Evolutionary conservation across 2,888 invertebrate genomes (phyloP).

Genomic region (Terebella lapidaria): DNA sequence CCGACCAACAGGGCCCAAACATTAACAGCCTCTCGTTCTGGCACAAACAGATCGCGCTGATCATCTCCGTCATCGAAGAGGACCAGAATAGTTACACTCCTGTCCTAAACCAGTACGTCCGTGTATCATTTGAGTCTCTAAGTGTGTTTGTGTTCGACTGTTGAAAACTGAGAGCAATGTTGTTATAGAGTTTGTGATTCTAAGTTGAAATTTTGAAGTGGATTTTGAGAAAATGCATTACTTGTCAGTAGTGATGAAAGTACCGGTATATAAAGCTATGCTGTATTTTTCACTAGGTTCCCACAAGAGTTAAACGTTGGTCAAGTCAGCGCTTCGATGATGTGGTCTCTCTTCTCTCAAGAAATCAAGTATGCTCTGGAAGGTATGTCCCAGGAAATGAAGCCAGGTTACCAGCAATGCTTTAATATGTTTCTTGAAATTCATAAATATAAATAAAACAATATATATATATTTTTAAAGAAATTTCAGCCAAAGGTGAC

Average conservation of each 20-base stretch:
- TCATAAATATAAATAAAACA: too few species aligned
- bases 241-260: too few species aligned
- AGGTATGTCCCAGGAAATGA: slow-evolving; percentile 49
- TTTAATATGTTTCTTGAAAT: not conserved
- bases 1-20: slow-evolving; percentile 64
- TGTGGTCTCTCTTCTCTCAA: slow-evolving; percentile 95
- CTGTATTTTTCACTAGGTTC: too few species aligned
- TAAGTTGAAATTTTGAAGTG: too few species aligned
- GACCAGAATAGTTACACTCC: slow-evolving; percentile 97
- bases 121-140: not conserved
- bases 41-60: slow-evolving; percentile 94
- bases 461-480: too few species aligned
- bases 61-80: slow-evolving; percentile 97
- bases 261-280: too few species aligned
- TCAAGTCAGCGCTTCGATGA: slow-evolving; percentile 90
- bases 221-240: too few species aligned
- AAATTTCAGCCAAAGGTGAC: too few species aligned
- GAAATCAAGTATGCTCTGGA: slow-evolving; percentile 90
- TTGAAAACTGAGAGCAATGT: too few species aligned
- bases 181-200: too few species aligned
- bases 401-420: not conserved
- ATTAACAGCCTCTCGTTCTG: slow-evolving; percentile 87
- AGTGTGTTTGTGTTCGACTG: too few species aligned
- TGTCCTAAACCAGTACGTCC: slow-evolving; percentile 79
- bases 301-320: slow-evolving; percentile 98